Base-by-base conservation (phyloP, 2,888 invertebrate genomes). In the Cinara cedri region DNA sequence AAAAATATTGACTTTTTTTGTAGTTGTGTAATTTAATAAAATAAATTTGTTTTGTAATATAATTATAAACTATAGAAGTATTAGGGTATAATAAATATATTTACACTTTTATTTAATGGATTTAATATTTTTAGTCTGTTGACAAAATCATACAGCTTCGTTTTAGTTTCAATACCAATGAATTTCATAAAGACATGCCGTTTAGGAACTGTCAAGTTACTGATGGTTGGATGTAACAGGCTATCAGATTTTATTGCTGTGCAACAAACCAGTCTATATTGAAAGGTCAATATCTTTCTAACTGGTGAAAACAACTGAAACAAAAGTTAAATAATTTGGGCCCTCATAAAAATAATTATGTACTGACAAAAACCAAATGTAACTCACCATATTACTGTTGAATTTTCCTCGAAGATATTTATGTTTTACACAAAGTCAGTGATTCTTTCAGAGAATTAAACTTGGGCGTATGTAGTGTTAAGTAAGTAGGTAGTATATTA, bases 51-150 rank as follows among this genome's bases (percentile, higher is more conserved):
- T 34, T 8, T 46, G 46, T 13, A 46, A 13, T 46, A 46, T 46
- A 13, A 46, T 13, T 46, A 46, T 8, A 3, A 46, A 13, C 10
- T 46, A 10, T 13, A 46, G 10, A 46, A 57, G 10, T 24, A 13
- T 24, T 24, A 24, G 9, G 21, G 13, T 21, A 44, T 57, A 16
- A n/a, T 78, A 68, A 72, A 42, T 57, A 44, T 51, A 76, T 76
- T 81, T 51, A 81, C 81, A n/a, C 72, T 19, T 49, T 76, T 81
- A 19, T 44, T 76, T 63, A 81, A 34, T 19, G 75, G 70, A 26
- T 70, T 78, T 14, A 78, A 42, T 70, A 78, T 51, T 68, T 70
- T n/a, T 49, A 78, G 24, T 70, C 42, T 78, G 13, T 70, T 14
- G 1, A 78, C 14, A 19, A 78, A 49, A 0, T 78, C 68, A 13